Conservation (phyloP, 2,888 invertebrate species). For the Lepidocyrtinus sp. region DNA sequence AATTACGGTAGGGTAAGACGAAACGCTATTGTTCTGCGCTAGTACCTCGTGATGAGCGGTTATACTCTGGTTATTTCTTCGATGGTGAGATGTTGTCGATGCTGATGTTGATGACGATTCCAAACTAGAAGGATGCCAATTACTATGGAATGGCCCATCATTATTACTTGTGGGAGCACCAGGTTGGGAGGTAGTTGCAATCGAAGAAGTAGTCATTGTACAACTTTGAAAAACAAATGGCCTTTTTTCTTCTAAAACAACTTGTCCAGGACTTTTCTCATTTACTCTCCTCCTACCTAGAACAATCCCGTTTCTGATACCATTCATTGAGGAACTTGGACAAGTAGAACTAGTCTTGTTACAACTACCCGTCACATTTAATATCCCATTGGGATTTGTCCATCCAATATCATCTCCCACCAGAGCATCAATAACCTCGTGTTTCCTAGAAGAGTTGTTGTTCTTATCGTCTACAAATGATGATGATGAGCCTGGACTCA, state of each 20-base stretch:
- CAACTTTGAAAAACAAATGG: conserved; percentile 59
- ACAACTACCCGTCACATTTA: conserved; percentile 48
- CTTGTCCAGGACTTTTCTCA: conserved; percentile 65
- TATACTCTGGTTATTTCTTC: conserved; percentile 8
- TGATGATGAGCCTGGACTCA: conserved; percentile 19
- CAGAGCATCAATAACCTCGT: conserved; percentile 55
- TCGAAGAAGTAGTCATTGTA: conserved; percentile 27
- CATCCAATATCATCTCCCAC: conserved; percentile 45
- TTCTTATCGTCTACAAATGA: conserved; percentile 56
- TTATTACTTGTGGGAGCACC: conserved; percentile 55
- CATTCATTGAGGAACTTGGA: conserved; percentile 50
- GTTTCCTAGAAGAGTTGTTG: conserved; percentile 54
- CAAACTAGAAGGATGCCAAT: conserved; percentile 58
- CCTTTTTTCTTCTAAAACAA: conserved; percentile 49
- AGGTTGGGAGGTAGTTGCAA: conserved; percentile 51
- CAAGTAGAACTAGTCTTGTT: conserved; percentile 12
- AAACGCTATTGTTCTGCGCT: conserved; percentile 7
- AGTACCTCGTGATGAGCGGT: conserved; percentile 14
- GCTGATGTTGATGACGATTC: conserved; percentile 47
- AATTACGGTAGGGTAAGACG: conserved; percentile 10
- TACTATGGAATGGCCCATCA: conserved; percentile 69
- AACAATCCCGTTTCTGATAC: conserved; percentile 43
- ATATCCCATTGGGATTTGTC: conserved; percentile 61
- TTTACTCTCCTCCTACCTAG: conserved; percentile 47
- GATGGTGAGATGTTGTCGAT: conserved; percentile 36